These are phyloP conservation scores for Pantherophis guttatus DNA, from an alignment of 2,113 vertebrate species.

Conservation along the genomic window DNA sequence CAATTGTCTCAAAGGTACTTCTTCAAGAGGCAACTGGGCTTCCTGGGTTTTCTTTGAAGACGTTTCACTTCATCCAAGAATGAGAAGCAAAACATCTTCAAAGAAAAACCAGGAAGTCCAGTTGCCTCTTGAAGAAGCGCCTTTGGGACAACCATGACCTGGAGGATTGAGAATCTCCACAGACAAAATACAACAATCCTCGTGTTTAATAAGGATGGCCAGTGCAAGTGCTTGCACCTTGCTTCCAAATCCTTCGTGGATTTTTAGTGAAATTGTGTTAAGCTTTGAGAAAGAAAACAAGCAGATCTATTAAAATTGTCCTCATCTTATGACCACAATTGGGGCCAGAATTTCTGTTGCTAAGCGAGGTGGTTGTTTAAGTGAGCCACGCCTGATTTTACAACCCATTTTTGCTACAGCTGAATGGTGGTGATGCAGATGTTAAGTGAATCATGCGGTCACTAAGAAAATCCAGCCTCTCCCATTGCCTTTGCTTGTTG, in stretches of 20 bases:
- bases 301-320: slow-evolving; percentile 59
- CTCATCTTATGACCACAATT: slow-evolving; percentile 1
- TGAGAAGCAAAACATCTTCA: no score
- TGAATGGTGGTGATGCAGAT: background rate
- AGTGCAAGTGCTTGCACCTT: background rate
- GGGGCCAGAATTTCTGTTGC: background rate
- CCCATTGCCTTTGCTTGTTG: background rate
- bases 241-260: slow-evolving; percentile 55
- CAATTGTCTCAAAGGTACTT: background rate
- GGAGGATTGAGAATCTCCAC: no score
- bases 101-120: no score
- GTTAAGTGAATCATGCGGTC: background rate
- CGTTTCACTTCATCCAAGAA: no score
- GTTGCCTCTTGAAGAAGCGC: no score
- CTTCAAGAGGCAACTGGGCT: no score
- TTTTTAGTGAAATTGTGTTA: slow-evolving; percentile 73
- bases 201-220: background rate
- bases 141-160: no score
- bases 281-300: slow-evolving; percentile 68
- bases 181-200: no score
- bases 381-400: background rate
- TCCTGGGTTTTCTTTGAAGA: no score
- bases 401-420: background rate
- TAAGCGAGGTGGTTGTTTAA: background rate
- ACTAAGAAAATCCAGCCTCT: background rate